Percentiles rank a stretch among this genome's conserved stretches.
Evolutionary conservation across 2,888 invertebrate species (phyloP).

Genomic region (Tubiluchus corallicola): DNA sequence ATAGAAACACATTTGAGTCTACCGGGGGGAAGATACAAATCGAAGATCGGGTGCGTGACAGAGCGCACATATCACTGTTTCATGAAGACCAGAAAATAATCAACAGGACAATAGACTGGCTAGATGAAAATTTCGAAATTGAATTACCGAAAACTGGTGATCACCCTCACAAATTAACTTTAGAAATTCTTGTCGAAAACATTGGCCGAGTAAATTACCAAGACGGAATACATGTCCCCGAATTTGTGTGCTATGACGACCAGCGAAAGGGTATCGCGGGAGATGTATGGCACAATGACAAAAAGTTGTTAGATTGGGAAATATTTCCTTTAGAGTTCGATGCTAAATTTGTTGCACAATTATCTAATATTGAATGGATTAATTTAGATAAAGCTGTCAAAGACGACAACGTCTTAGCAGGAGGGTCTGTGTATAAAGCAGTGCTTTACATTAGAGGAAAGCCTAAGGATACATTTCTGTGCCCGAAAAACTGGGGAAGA

Average conservation of each 20-base stretch:
- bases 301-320: slow-evolving; percentile 30
- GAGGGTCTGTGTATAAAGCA: too few species aligned
- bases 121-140: too few species aligned
- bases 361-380: too few species aligned
- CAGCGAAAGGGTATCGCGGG: slow-evolving; percentile 31
- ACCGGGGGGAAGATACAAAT: slow-evolving; percentile 15
- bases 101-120: too few species aligned
- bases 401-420: slow-evolving; percentile 11
- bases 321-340: slow-evolving; percentile 37
- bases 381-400: too few species aligned
- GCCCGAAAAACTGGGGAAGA: slow-evolving; percentile 63
- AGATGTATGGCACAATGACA: slow-evolving; percentile 30
- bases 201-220: slow-evolving; percentile 32
- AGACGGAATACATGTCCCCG: slow-evolving; percentile 20
- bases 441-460: too few species aligned
- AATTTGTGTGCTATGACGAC: slow-evolving; percentile 24
- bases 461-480: slow-evolving; percentile 53
- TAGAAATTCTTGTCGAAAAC: slow-evolving; percentile 34
- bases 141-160: too few species aligned
- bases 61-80: slow-evolving; percentile 36
- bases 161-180: too few species aligned
- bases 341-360: slow-evolving; percentile 14
- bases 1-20: slow-evolving; percentile 26
- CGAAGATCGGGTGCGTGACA: slow-evolving; percentile 28
- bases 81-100: too few species aligned